Conservation (phyloP, 1,140 invertebrate species). For the Sarcophaga peregrina region DNA sequence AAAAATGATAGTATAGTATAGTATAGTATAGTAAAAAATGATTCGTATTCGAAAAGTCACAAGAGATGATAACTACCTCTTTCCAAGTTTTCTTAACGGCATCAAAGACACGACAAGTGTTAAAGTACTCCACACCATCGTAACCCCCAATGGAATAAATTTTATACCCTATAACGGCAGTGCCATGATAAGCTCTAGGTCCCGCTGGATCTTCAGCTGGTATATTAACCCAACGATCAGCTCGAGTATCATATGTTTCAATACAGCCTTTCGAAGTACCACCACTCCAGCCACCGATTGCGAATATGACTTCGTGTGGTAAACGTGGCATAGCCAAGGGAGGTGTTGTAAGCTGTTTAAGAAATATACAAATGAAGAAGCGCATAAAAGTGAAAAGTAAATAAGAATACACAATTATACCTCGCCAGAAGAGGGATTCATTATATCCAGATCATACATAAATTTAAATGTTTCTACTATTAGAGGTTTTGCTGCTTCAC, state of each 20-base stretch:
- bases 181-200: slow-evolving; percentile 81
- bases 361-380: slow-evolving; percentile 47
- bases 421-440: slow-evolving; percentile 68
- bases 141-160: slow-evolving; percentile 85
- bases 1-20: too few relatives aligned
- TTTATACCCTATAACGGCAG: slow-evolving; percentile 75
- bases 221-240: slow-evolving; percentile 74
- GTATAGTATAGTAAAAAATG: not conserved
- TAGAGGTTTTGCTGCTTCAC: slow-evolving; percentile 74
- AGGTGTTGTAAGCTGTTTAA: slow-evolving; percentile 70
- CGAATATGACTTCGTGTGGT: slow-evolving; percentile 78
- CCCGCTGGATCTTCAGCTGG: slow-evolving; percentile 71
- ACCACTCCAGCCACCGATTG: slow-evolving; percentile 84
- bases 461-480: slow-evolving; percentile 74
- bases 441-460: slow-evolving; percentile 72
- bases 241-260: slow-evolving; percentile 81
- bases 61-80: slow-evolving; percentile 66
- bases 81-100: slow-evolving; percentile 74
- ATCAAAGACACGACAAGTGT: slow-evolving; percentile 77
- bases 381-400: slow-evolving; percentile 45
- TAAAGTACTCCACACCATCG: slow-evolving; percentile 80
- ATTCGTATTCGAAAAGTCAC: not conserved
- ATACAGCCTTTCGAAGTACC: slow-evolving; percentile 81
- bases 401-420: slow-evolving; percentile 47
- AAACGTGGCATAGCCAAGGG: slow-evolving; percentile 74